A percentile compares a stretch with the other conserved stretches of the same genome.
These are phyloP conservation scores for Marasmarcha lunaedactyla DNA, from an alignment of 2,888 invertebrate genomes.

Conservation along the genomic window DNA sequence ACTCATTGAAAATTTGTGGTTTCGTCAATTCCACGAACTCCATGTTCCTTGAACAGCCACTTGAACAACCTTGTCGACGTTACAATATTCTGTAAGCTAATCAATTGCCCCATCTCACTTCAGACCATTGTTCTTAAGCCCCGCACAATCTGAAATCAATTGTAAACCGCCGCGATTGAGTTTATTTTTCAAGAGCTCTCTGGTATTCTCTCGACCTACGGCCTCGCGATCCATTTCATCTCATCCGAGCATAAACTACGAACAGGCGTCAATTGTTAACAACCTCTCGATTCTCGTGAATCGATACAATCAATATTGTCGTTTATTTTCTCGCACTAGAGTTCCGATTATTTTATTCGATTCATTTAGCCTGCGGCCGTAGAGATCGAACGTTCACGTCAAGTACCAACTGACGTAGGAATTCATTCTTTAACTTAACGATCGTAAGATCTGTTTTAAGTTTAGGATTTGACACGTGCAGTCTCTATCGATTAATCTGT, in stretches of 20 bases:
- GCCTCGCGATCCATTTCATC: constrained; percentile 63
- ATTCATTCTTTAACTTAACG: constrained; percentile 27
- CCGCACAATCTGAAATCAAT: constrained; percentile 21
- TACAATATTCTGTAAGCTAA: constrained; percentile 33
- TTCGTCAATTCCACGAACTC: not conserved
- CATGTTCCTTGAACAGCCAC: not conserved
- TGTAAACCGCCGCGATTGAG: constrained; percentile 16
- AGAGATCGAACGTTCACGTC: constrained; percentile 32
- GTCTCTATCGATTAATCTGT: not conserved
- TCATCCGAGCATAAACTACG: constrained; percentile 57
- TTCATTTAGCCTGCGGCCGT: constrained; percentile 31
- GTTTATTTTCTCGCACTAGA: constrained; percentile 55
- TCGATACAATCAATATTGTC: constrained; percentile 57
- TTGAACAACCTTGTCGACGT: constrained; percentile 13
- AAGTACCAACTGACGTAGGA: constrained; percentile 26
- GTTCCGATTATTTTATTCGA: constrained; percentile 55
- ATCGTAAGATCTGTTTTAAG: constrained; percentile 33
- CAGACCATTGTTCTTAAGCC: constrained; percentile 37
- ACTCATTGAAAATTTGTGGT: not conserved
- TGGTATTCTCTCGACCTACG: constrained; percentile 40
- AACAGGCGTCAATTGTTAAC: constrained; percentile 66
- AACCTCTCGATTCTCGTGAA: constrained; percentile 62
- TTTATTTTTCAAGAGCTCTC: constrained; percentile 16
- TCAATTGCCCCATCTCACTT: constrained; percentile 49
- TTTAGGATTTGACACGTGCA: constrained; percentile 14